Percentiles rank a stretch among this genome's conserved stretches.
These are phyloP conservation scores for Crossaster papposus DNA, from an alignment of 53 echinoderm and acorn worm genomes.

Conservation along the genomic window DNA sequence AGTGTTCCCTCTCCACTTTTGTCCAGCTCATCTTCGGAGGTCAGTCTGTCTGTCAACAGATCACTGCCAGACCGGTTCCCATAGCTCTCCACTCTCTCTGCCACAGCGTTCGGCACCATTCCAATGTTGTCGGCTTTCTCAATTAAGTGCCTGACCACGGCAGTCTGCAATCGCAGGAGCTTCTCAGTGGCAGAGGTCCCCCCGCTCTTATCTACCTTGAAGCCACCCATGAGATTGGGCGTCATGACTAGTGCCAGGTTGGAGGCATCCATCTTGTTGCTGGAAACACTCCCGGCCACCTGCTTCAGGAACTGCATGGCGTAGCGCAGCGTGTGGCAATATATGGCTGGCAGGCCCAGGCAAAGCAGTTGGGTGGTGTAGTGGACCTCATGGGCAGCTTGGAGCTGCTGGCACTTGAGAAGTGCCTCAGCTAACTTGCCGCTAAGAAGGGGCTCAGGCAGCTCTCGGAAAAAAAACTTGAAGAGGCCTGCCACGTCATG, in stretches of 20 bases:
- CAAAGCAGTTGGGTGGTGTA: slow-evolving; percentile 73
- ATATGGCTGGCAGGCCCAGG: slow-evolving; percentile 71
- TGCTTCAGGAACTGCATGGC: slow-evolving; percentile 76
- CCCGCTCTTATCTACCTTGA: slow-evolving; percentile 29
- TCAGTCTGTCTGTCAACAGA: slow-evolving; percentile 68
- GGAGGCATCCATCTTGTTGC: slow-evolving; percentile 89
- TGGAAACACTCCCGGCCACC: slow-evolving; percentile 64
- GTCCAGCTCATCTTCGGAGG: slow-evolving; percentile 96
- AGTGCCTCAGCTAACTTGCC: slow-evolving; percentile 70
- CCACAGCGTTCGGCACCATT: slow-evolving; percentile 75
- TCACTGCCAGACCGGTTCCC: slow-evolving; percentile 70
- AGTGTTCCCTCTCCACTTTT: slow-evolving; percentile 75
- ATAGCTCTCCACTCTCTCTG: slow-evolving; percentile 71
- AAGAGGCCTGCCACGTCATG: slow-evolving; percentile 92
- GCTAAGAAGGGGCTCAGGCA: slow-evolving; percentile 83
- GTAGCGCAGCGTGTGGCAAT: slow-evolving; percentile 77
- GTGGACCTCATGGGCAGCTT: slow-evolving; percentile 64
- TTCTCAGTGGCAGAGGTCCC: slow-evolving; percentile 72
- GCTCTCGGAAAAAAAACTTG: slow-evolving; percentile 90
- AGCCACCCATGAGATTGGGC: slow-evolving; percentile 77
- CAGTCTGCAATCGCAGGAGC: slow-evolving; percentile 70
- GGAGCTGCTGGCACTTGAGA: slow-evolving; percentile 76
- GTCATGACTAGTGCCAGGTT: slow-evolving; percentile 88
- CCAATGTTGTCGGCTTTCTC: slow-evolving; percentile 84
- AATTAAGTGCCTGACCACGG: slow-evolving; percentile 73